phyloP scores from a whole-genome alignment of 1,140 invertebrate species.

The Papilio xuthus region DNA sequence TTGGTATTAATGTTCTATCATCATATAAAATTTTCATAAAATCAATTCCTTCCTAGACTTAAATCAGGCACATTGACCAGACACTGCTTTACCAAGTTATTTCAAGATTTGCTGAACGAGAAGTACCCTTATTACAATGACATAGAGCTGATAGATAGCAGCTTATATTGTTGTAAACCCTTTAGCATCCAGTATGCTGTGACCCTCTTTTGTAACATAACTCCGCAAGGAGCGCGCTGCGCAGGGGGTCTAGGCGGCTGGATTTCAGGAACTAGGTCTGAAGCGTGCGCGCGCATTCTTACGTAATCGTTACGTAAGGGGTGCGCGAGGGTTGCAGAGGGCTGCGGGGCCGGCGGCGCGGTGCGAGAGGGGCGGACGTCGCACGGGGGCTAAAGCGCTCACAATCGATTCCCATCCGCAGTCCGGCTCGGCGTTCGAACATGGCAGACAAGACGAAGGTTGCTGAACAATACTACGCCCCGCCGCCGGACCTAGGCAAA shows the following conservation, averaged over 20 bases:
- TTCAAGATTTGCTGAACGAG: slow-evolving; percentile 23
- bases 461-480: slow-evolving; percentile 88
- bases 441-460: slow-evolving; percentile 89
- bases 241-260: slow-evolving; percentile 42
- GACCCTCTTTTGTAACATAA: slow-evolving; percentile 43
- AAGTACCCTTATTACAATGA: slow-evolving; percentile 39
- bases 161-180: slow-evolving; percentile 45
- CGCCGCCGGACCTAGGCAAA: slow-evolving; percentile 90
- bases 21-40: slow-evolving; percentile 35
- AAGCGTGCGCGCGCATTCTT: slow-evolving; percentile 72
- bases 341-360: slow-evolving; percentile 40
- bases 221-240: slow-evolving; percentile 26
- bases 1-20: neutral
- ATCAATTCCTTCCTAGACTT: slow-evolving; percentile 50
- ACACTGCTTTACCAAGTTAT: slow-evolving; percentile 37
- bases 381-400: slow-evolving; percentile 63
- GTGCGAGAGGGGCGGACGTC: slow-evolving; percentile 52
- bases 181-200: slow-evolving; percentile 45
- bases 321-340: slow-evolving; percentile 62
- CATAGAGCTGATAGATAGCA: slow-evolving; percentile 41
- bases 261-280: slow-evolving; percentile 53
- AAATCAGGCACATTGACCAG: slow-evolving; percentile 47
- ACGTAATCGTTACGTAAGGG: slow-evolving; percentile 78
- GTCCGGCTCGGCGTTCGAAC: slow-evolving; percentile 73
- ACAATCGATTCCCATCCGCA: slow-evolving; percentile 75